These are phyloP conservation scores for Silurus glanis DNA, from an alignment of 2,113 vertebrate species.

Conservation along the genomic window DNA sequence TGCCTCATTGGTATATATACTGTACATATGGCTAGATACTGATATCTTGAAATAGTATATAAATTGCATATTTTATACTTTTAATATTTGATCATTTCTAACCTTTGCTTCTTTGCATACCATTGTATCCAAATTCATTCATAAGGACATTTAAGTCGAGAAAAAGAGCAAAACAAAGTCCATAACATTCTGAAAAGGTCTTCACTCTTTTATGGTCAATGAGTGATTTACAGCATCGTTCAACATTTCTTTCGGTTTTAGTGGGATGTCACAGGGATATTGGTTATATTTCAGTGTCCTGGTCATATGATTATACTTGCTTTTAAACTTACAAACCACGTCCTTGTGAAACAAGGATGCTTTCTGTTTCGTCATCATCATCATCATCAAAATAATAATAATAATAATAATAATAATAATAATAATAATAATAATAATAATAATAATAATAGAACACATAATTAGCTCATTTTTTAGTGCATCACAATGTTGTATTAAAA, in stretches of 20 bases:
- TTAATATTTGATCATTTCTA: no score
- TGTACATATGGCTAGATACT: no score
- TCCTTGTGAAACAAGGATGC: background rate
- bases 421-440: slow-evolving; percentile 15
- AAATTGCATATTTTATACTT: no score
- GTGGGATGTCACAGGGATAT: background rate
- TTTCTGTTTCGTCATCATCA: background rate
- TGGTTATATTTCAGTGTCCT: background rate
- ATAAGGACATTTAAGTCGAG: background rate
- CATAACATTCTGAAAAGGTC: background rate
- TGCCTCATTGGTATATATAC: no score
- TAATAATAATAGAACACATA: background rate
- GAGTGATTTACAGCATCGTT: background rate
- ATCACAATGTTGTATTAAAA: slow-evolving; percentile 35
- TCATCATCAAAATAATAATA: slow-evolving; percentile 5
- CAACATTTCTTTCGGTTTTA: background rate
- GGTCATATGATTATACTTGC: background rate
- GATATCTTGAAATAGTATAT: no score
- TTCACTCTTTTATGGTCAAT: slow-evolving; percentile 3
- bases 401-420: slow-evolving; percentile 20
- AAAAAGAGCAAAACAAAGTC: slow-evolving; percentile 1
- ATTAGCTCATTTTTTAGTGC: slow-evolving; percentile 7
- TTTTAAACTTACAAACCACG: no score
- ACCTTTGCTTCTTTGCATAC: background rate
- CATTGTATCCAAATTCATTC: background rate